Conservation (phyloP, 2,888 invertebrate species). For the Tipula unca region DNA sequence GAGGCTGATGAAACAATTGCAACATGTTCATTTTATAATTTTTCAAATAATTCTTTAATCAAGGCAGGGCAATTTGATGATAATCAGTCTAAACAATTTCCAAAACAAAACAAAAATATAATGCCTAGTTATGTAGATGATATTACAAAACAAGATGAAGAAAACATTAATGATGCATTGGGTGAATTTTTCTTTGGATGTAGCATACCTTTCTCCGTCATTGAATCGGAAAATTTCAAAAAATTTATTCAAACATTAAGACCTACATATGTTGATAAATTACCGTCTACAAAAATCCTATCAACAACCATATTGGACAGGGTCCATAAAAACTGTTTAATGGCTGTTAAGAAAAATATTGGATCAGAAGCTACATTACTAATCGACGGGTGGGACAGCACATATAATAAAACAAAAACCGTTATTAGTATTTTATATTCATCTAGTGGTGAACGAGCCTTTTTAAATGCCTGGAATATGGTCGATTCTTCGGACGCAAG, state of each 20-base stretch:
- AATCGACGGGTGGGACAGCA: slow-evolving; percentile 21
- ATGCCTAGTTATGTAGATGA: not conserved
- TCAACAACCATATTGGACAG: slow-evolving; percentile 19
- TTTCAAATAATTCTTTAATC: too few relatives aligned
- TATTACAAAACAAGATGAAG: slow-evolving; percentile 17
- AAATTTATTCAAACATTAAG: slow-evolving; percentile 22
- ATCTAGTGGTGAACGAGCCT: not conserved
- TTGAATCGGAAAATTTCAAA: slow-evolving; percentile 25
- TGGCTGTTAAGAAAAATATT: not conserved
- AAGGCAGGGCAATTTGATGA: too few relatives aligned
- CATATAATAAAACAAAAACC: not conserved
- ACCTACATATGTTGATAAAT: slow-evolving; percentile 23
- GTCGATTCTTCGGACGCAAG: too few relatives aligned
- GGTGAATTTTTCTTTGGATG: slow-evolving; percentile 25
- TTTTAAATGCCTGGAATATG: not conserved
- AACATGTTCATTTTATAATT: too few relatives aligned
- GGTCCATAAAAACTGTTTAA: slow-evolving; percentile 18
- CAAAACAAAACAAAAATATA: not conserved
- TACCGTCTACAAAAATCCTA: slow-evolving; percentile 24
- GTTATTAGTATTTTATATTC: not conserved
- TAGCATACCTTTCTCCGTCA: slow-evolving; percentile 26
- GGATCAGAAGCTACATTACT: slow-evolving; percentile 18
- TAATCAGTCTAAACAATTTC: not conserved
- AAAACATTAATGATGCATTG: slow-evolving; percentile 23
- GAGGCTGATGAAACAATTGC: too few relatives aligned